A percentile compares a stretch with the other conserved stretches of the same genome.
phyloP scores from a whole-genome alignment of 2,113 vertebrate genomes.

The Albula goreensis region DNA sequence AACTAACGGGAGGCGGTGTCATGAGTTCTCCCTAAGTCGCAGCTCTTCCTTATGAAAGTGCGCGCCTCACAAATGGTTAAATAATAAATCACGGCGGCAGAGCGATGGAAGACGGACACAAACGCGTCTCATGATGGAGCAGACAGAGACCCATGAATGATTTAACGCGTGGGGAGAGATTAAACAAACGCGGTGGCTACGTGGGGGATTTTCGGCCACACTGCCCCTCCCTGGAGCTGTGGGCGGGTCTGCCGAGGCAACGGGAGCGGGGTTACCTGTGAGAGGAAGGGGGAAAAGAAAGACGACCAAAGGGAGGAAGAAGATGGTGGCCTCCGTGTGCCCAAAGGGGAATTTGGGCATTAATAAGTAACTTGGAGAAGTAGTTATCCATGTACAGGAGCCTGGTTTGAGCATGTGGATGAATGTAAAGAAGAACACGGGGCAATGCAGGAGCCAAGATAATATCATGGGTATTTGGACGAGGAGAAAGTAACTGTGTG shows the following conservation, averaged over 20 bases:
- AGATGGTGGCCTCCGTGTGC: conserved; percentile 56
- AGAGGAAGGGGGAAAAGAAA: conserved; percentile 53
- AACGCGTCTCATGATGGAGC: conserved; percentile 83
- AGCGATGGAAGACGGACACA: conserved; percentile 80
- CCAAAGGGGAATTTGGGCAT: conserved; percentile 65
- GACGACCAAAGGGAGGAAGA: conserved; percentile 34
- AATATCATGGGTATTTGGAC: background rate
- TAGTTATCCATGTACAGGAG: conserved; percentile 66
- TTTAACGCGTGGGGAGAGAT: conserved; percentile 81
- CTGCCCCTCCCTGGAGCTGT: conserved; percentile 66
- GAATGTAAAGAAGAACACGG: conserved; percentile 22
- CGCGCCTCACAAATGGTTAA: conserved; percentile 87
- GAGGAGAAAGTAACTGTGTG: background rate
- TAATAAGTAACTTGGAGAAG: conserved; percentile 80
- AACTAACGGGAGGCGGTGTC: conserved; percentile 87
- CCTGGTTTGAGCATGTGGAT: conserved; percentile 41
- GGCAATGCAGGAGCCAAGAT: background rate
- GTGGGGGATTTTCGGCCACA: conserved; percentile 73
- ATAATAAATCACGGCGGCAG: conserved; percentile 91
- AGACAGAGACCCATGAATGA: conserved; percentile 83
- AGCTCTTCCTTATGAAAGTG: conserved; percentile 68
- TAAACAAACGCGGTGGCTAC: conserved; percentile 78
- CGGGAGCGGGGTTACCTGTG: conserved; percentile 17
- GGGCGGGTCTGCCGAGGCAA: background rate
- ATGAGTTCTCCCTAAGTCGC: conserved; percentile 80